Base-by-base conservation (phyloP, 92 coral and sea anemone species). In the Paragorgia papillata region DNA sequence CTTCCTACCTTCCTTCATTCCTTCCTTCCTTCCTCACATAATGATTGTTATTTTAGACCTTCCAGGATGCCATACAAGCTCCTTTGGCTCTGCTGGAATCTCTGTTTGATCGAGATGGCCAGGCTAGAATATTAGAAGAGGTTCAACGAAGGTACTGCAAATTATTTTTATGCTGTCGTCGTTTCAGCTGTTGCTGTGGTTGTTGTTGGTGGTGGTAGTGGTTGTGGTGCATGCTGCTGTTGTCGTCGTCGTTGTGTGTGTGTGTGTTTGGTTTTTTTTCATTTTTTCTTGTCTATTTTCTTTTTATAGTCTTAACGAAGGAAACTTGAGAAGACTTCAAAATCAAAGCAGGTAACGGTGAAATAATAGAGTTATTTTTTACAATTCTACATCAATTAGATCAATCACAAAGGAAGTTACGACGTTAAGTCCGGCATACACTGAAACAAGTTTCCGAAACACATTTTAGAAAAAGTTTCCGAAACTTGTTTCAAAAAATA, bases 121-220 rank as follows among this genome's bases (percentile, higher is more conserved):
- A 91, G 40, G 90, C 78, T 1, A 85, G 86, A 28, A 69, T 94
- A 14, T 64, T 94, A 67, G 95, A 85, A 37, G 96, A 91, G 84
- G 96, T 94, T 21, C 97, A 94, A 56, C 85, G 97, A 69, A 87
- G 96, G 98, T 92, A 44, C 25, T n/a, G n/a, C n/a, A n/a, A n/a
- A n/a, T n/a, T n/a, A n/a, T n/a, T n/a, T n/a, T n/a, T n/a, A n/a
- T n/a, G n/a, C n/a, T n/a, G n/a, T n/a, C n/a, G n/a, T n/a, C n/a
- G n/a, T n/a, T n/a, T n/a, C n/a, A n/a, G n/a, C n/a, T n/a, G n/a
- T n/a, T n/a, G n/a, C n/a, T n/a, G n/a, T n/a, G n/a, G n/a, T n/a
- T n/a, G n/a, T n/a, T n/a, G n/a, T n/a, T n/a, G n/a, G n/a, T n/a
- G n/a, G n/a, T n/a, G n/a, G n/a, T n/a, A n/a, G n/a, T n/a, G n/a